Base-by-base conservation (phyloP, 2,797 vertebrate species). In the Diceros bicornis region DNA sequence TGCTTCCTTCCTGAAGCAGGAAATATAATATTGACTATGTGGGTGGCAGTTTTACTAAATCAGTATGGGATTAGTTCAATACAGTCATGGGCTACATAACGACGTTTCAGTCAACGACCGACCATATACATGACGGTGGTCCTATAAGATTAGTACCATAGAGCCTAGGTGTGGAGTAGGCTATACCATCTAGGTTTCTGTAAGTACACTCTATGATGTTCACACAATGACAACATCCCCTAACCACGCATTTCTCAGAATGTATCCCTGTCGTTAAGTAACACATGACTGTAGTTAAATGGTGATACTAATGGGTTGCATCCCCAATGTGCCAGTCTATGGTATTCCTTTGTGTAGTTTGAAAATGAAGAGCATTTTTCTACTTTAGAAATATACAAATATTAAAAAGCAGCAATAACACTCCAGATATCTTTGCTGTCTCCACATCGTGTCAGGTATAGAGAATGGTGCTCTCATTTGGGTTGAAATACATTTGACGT, bases 271-370 rank as follows among this genome's bases (percentile, higher is more conserved):
- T 52, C 14, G 3, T 52, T 13, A 16, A 52, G 50, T 50, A 52
- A 52, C 50, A 16, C 14, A 52, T 52, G 50, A 52, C 50, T 52
- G 50, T 52, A 68, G 68, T 34, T 81, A 75, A 37, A 4, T 34
- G 50, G 13, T 34, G 34, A 83, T 21, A 27, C 3, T 13, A n/a
- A 44, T 23, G 16, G 52, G 1, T 4, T 47, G 25, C 13, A 9
- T 47, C 25, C 23, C 20, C 17, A 21, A 0, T 5, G 41, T 77
- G 55, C 25, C 0, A 1, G 16, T 5, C 68, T 57, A 1, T 8
- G 1, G 7, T 34, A 50, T 25, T 86, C 7, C 17, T 2, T 16
- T 23, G 18, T 34, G 29, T 21, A 27, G 3, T 41, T 74, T 50
- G 57, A 71, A 57, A 71, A 57, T 17, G 44, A 68, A 62, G 59